phyloP scores from a whole-genome alignment of 2,797 vertebrate genomes.

The Labeo calbasu region DNA sequence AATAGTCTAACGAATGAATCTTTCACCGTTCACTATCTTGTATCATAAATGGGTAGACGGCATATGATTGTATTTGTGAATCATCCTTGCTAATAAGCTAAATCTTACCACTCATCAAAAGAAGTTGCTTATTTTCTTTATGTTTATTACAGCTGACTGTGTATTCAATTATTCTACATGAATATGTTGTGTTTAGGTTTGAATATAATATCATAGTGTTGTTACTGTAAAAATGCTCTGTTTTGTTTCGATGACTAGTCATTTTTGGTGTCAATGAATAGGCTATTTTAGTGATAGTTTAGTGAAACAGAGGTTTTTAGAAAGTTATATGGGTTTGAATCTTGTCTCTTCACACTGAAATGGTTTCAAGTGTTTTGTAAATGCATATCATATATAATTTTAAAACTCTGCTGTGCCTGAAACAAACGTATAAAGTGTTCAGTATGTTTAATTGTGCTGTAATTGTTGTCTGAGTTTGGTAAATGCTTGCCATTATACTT shows the following conservation, averaged over 20 bases:
- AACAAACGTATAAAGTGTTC: neutral
- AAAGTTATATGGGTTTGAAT: neutral
- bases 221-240: neutral
- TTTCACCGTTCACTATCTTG: neutral
- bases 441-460: constrained; percentile 15
- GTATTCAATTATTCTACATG: neutral
- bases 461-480: constrained; percentile 2
- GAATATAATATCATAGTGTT: neutral
- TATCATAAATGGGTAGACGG: constrained; percentile 2
- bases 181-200: neutral
- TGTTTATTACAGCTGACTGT: neutral
- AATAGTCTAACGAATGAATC: neutral
- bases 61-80: constrained; percentile 18
- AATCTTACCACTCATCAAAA: neutral
- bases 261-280: constrained; percentile 11
- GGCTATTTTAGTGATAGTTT: neutral
- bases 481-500: neutral
- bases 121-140: neutral
- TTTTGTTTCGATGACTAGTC: constrained; percentile 8
- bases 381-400: neutral
- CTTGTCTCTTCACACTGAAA: neutral
- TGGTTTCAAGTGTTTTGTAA: neutral
- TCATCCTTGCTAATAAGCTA: neutral
- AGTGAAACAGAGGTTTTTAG: neutral
- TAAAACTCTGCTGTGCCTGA: neutral